These are phyloP conservation scores for Protaetia brevitarsis DNA, from an alignment of 1,140 invertebrate species.

Conservation along the genomic window DNA sequence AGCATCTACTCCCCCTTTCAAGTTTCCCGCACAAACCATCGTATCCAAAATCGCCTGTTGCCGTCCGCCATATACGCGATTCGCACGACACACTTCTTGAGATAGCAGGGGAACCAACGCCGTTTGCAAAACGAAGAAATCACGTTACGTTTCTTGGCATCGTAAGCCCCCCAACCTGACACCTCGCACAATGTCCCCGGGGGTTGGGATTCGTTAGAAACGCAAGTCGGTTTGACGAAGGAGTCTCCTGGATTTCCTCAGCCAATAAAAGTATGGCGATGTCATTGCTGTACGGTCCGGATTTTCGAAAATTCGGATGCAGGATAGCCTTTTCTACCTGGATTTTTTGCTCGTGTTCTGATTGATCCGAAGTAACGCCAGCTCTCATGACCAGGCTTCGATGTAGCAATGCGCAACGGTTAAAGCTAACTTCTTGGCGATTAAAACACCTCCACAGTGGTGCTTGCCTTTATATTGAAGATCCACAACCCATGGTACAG, in stretches of 20 bases:
- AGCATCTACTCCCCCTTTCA: slow-evolving; percentile 65
- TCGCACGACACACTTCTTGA: slow-evolving; percentile 56
- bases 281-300: slow-evolving; percentile 66
- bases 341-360: slow-evolving; percentile 47
- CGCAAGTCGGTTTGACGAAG: slow-evolving; percentile 67
- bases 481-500: slow-evolving; percentile 68
- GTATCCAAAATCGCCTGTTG: slow-evolving; percentile 61
- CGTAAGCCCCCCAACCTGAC: slow-evolving; percentile 67
- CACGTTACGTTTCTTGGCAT: slow-evolving; percentile 35
- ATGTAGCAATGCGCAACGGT: slow-evolving; percentile 67
- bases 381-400: slow-evolving; percentile 50
- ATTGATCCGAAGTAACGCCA: slow-evolving; percentile 49
- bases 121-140: slow-evolving; percentile 56
- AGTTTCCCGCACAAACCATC: slow-evolving; percentile 69
- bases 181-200: slow-evolving; percentile 61
- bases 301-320: slow-evolving; percentile 58
- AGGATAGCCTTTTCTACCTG: slow-evolving; percentile 48
- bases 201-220: slow-evolving; percentile 52
- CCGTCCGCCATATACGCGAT: slow-evolving; percentile 58
- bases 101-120: slow-evolving; percentile 64
- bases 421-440: slow-evolving; percentile 57
- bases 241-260: slow-evolving; percentile 58
- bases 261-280: slow-evolving; percentile 64
- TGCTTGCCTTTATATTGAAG: slow-evolving; percentile 52
- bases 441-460: slow-evolving; percentile 63